These are phyloP conservation scores for Ranitomeya imitator DNA, from an alignment of 2,113 vertebrate genomes.

Conservation along the genomic window DNA sequence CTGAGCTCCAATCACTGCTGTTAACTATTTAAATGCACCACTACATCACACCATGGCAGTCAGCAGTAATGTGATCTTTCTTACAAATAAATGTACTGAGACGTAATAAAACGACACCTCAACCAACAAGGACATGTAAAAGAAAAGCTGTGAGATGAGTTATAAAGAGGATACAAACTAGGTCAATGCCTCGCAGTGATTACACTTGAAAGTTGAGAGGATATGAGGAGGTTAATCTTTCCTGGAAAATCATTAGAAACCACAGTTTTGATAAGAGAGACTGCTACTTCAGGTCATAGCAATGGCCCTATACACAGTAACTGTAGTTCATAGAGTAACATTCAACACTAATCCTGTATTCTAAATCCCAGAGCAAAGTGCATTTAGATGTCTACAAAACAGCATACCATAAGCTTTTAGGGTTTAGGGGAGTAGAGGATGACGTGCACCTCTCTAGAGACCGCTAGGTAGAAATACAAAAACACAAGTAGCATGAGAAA, in stretches of 20 bases:
- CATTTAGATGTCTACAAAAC: neutral
- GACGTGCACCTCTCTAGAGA: no score
- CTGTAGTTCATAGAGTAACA: neutral
- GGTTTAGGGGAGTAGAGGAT: no score
- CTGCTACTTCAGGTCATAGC: neutral
- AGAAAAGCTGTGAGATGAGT: constrained; percentile 14
- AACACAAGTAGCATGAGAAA: no score
- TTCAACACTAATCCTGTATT: no score
- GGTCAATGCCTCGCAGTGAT: constrained; percentile 16
- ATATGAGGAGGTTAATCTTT: constrained; percentile 25
- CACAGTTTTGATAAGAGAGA: neutral
- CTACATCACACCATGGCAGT: neutral
- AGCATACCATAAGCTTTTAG: no score
- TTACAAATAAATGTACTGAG: constrained; percentile 27
- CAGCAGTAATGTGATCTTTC: constrained; percentile 8
- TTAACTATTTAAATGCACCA: no score
- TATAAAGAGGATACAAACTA: neutral
- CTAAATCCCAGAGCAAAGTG: neutral
- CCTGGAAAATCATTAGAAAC: neutral
- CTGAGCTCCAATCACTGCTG: no score
- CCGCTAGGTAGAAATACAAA: no score
- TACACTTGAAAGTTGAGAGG: neutral
- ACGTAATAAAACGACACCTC: constrained; percentile 23
- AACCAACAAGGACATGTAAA: neutral
- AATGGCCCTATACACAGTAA: neutral